phyloP scores from a whole-genome alignment of 2,797 vertebrate genomes.

The Cephalopachus bancanus region DNA sequence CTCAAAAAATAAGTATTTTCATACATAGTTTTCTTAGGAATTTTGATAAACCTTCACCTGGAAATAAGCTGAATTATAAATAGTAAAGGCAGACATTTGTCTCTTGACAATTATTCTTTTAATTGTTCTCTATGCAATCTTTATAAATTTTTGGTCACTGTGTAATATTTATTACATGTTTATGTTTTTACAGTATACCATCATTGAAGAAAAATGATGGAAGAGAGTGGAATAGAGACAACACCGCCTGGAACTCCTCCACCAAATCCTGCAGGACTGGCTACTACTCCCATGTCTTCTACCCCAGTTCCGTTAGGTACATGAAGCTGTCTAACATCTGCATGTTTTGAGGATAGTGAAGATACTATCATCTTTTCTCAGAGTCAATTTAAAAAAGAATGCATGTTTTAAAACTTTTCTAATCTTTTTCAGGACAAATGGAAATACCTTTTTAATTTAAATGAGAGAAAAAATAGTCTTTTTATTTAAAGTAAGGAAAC shows the following conservation, averaged over 20 bases:
- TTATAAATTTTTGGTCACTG: not conserved
- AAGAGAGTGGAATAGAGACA: constrained; percentile 97
- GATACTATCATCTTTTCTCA: not conserved
- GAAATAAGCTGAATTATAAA: constrained; percentile 10
- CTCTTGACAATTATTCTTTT: not conserved
- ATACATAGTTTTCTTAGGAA: not conserved
- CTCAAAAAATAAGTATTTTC: not conserved
- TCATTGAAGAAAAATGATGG: constrained; percentile 95
- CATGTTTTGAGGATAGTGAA: not conserved
- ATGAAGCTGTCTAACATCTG: not conserved
- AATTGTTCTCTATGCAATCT: not conserved
- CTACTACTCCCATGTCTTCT: constrained; percentile 55
- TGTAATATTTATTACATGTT: not conserved
- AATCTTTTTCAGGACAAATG: constrained; percentile 5
- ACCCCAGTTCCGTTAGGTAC: constrained; percentile 88
- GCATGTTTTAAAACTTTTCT: not conserved
- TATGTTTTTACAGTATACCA: not conserved
- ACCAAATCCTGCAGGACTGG: constrained; percentile 77
- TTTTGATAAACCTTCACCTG: constrained; percentile 14
- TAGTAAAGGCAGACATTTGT: not conserved
- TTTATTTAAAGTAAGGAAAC: not conserved
- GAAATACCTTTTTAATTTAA: constrained; percentile 27
- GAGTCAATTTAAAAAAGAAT: not conserved
- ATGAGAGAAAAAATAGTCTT: not conserved
- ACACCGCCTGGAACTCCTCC: constrained; percentile 95